Conservation (phyloP, 2,888 invertebrate species). For the Acronicta alni region DNA sequence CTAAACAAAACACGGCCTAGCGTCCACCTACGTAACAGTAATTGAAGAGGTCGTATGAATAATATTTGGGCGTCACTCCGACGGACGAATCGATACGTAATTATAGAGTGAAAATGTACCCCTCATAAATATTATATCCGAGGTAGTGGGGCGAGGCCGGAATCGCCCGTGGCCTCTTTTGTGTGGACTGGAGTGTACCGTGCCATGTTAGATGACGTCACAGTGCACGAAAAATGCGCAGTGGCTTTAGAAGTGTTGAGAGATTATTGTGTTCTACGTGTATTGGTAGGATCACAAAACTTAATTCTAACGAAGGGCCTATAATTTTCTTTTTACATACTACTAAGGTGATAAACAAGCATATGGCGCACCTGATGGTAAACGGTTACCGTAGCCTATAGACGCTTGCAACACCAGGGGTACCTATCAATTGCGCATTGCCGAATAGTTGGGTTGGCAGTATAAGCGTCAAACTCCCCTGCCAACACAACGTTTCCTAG, state of each 20-base stretch:
- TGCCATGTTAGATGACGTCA: constrained; percentile 68
- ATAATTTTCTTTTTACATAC: too few relatives aligned
- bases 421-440: too few relatives aligned
- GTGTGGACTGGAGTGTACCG: constrained; percentile 69
- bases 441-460: too few relatives aligned
- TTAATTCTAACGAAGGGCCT: too few relatives aligned
- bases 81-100: constrained; percentile 85
- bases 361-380: too few relatives aligned
- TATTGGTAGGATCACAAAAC: too few relatives aligned
- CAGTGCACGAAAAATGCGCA: constrained; percentile 43
- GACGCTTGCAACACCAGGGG: too few relatives aligned
- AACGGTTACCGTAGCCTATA: too few relatives aligned
- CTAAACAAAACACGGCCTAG: constrained; percentile 39
- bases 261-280: background rate
- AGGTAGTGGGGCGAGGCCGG: constrained; percentile 83
- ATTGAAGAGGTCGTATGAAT: constrained; percentile 85
- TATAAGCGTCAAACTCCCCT: too few relatives aligned
- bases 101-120: constrained; percentile 87
- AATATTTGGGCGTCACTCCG: constrained; percentile 85
- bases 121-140: constrained; percentile 87
- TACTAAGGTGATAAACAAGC: too few relatives aligned
- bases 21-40: constrained; percentile 72
- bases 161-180: constrained; percentile 83
- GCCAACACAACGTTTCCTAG: too few relatives aligned
- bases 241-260: constrained; percentile 12